These are phyloP conservation scores for Syngnathoides biaculeatus DNA, from an alignment of 2,113 vertebrate species.

Conservation along the genomic window DNA sequence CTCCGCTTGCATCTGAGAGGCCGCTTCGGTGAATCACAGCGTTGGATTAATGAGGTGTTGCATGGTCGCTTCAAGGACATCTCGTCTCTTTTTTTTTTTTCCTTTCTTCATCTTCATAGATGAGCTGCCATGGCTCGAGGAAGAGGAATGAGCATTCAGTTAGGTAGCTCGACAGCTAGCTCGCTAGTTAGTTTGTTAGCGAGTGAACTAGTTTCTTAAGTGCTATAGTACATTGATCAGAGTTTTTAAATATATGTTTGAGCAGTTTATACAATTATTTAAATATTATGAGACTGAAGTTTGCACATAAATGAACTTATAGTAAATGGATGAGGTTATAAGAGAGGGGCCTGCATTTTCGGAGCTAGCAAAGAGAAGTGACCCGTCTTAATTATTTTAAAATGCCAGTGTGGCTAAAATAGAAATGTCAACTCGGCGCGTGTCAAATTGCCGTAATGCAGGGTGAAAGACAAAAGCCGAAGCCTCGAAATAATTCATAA, in stretches of 20 bases:
- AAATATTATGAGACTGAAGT: not conserved
- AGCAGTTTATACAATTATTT: not conserved
- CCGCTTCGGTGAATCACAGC: not conserved
- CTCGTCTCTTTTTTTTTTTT: not conserved
- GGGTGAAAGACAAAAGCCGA: constrained; percentile 11
- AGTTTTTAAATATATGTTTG: not conserved
- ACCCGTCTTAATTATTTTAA: constrained; percentile 30
- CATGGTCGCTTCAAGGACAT: constrained; percentile 37
- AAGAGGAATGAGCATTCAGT: not conserved
- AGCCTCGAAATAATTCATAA: not conserved
- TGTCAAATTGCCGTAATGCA: constrained; percentile 37
- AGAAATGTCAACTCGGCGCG: constrained; percentile 44
- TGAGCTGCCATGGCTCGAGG: constrained; percentile 2
- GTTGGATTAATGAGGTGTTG: constrained; percentile 6
- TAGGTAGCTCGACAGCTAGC: not conserved
- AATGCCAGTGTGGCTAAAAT: constrained; percentile 33
- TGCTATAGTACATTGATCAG: not conserved
- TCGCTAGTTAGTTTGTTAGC: not conserved
- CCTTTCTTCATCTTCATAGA: constrained; percentile 23
- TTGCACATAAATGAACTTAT: not conserved
- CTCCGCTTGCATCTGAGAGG: not conserved
- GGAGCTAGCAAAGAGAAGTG: constrained; percentile 14
- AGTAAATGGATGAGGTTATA: not conserved
- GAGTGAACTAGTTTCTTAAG: not conserved
- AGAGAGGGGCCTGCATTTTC: not conserved